A percentile compares a stretch with the other conserved stretches of the same genome.
Evolutionary conservation across 1,140 invertebrate genomes (phyloP).

Genomic region (Laodelphax striatellus): DNA sequence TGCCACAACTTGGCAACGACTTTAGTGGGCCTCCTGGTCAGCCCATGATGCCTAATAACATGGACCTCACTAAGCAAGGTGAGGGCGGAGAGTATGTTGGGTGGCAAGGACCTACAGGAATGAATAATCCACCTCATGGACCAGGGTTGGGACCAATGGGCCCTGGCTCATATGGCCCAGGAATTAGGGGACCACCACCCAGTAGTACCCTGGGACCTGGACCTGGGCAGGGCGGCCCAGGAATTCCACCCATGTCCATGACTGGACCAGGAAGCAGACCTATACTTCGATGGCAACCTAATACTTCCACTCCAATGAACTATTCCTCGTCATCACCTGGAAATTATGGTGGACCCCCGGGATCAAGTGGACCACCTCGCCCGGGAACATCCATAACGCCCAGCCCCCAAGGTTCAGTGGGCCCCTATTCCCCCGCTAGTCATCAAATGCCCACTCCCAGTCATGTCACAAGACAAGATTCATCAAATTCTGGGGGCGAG

Average conservation of each 20-base stretch:
- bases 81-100: too few relatives aligned
- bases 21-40: constrained; percentile 88
- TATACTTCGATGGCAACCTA: constrained; percentile 81
- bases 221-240: constrained; percentile 36
- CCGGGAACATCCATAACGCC: constrained; percentile 93
- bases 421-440: constrained; percentile 38
- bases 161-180: constrained; percentile 71
- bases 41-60: constrained; percentile 90
- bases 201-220: constrained; percentile 62
- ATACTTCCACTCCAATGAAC: constrained; percentile 78
- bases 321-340: constrained; percentile 84
- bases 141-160: constrained; percentile 89
- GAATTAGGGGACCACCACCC: constrained; percentile 82
- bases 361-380: constrained; percentile 41
- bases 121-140: constrained; percentile 80
- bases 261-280: constrained; percentile 74
- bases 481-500: constrained; percentile 67
- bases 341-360: constrained; percentile 59
- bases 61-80: constrained; percentile 86
- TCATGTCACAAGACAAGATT: constrained; percentile 34
- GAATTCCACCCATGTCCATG: constrained; percentile 83
- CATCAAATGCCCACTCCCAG: constrained; percentile 28
- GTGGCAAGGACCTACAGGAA: constrained; percentile 79
- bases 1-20: constrained; percentile 88
- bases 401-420: constrained; percentile 69